Percentiles rank a stretch among this genome's conserved stretches.
Conservation (phyloP, 1,140 invertebrate genomes). For the Brachystomella parvula region DNA sequence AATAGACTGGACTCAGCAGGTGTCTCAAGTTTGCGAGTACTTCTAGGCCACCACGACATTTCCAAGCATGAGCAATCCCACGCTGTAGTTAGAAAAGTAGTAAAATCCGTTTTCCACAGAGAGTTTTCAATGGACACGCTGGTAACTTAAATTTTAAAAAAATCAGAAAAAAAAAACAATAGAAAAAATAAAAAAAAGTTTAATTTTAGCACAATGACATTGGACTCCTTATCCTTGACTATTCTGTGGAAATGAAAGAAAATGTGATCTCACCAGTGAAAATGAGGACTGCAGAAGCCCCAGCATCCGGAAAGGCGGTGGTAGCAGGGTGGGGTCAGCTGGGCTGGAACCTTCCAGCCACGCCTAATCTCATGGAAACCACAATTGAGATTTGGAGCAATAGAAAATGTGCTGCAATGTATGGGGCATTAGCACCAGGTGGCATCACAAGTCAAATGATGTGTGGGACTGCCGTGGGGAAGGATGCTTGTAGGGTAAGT, state of each 20-base stretch:
- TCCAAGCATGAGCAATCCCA: neutral
- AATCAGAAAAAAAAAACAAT: slow-evolving; percentile 3
- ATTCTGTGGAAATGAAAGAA: slow-evolving; percentile 8
- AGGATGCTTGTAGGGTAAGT: slow-evolving; percentile 35
- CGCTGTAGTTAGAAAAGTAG: slow-evolving; percentile 12
- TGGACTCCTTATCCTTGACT: slow-evolving; percentile 25
- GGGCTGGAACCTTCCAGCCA: slow-evolving; percentile 16
- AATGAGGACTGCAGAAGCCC: neutral
- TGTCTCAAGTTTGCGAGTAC: slow-evolving; percentile 20
- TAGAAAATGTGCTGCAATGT: slow-evolving; percentile 15
- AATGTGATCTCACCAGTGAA: slow-evolving; percentile 20
- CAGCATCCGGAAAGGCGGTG: slow-evolving; percentile 15
- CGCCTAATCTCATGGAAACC: slow-evolving; percentile 17
- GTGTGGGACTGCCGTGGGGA: slow-evolving; percentile 19
- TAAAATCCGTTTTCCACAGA: slow-evolving; percentile 21
- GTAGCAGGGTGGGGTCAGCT: slow-evolving; percentile 33
- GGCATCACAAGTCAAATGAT: slow-evolving; percentile 28
- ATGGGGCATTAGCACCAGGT: slow-evolving; percentile 26
- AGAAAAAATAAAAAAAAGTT: neutral
- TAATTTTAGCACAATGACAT: slow-evolving; percentile 31
- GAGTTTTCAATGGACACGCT: slow-evolving; percentile 22
- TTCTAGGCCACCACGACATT: slow-evolving; percentile 28
- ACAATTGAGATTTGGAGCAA: slow-evolving; percentile 25
- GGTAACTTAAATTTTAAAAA: slow-evolving; percentile 19
- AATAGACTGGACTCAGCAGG: slow-evolving; percentile 19